Base-by-base conservation (phyloP, 2,888 invertebrate species). In the Leptinotarsa haldemani region DNA sequence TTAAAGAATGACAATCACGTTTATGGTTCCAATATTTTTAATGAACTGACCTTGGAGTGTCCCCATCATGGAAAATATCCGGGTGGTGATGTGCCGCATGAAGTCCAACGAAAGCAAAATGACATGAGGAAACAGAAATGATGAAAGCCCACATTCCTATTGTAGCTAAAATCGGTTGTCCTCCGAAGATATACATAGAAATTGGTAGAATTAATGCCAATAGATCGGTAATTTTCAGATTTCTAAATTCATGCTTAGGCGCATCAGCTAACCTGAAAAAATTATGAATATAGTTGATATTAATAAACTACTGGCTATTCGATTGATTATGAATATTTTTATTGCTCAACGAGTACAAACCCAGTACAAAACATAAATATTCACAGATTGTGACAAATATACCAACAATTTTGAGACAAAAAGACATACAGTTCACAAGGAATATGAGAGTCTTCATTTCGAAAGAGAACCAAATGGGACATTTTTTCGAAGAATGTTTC, bases 61-160 rank as follows among this genome's bases (percentile, higher is more conserved):
- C 95, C 0, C 95, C 95, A 81, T 94, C 94, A 83, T 95, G 95
- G 83, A 93, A 93, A 74, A 95, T 93, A 48, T 91, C 91, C 1
- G 95, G 94, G 84, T 95, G 94, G 83, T 95, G 95, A 88, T 95
- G 95, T 1, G 92, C 94, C 1, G 94, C 94, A 83, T 92, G 93
- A 0, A 93, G 83, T 3, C 92, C 94, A 73, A 94, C 91, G 2
- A 90, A 81, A 16, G 87, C 88, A 82, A 95, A 94, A 0, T 90
- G 80, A 61, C 92, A 89, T 79, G 94, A 93, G 3, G 89, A 89
- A 25, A 90, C 84, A 18, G 92, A 89, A 78, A 89, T 84, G 0
- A 91, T 77, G 91, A 93, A 94, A 0, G 90, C 74, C 93, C 93
- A 94, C 79, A 88, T 87, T 30, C 86, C 80, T 0, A 92, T 18